Conservation (phyloP, 2,888 invertebrate species). For the Stegophylla sp. region DNA sequence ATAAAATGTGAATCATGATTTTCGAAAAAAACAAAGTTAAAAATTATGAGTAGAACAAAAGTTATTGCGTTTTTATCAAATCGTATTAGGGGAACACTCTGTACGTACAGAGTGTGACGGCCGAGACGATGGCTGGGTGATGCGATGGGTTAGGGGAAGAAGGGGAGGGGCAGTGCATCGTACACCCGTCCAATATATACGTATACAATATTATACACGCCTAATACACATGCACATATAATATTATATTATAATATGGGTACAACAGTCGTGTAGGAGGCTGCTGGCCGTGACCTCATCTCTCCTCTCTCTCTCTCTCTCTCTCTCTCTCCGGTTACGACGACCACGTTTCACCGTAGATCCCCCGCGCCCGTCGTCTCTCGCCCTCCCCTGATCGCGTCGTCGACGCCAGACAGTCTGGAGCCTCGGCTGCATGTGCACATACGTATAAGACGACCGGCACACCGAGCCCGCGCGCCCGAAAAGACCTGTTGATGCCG, state of each 20-base stretch:
- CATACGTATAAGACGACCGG: slow-evolving; percentile 52
- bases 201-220: not conserved
- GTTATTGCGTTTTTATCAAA: too few species aligned
- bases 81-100: too few species aligned
- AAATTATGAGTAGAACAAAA: too few species aligned
- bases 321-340: not conserved
- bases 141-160: too few species aligned
- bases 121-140: slow-evolving; percentile 20
- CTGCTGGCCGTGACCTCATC: slow-evolving; percentile 55
- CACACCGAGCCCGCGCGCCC: slow-evolving; percentile 44
- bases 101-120: slow-evolving; percentile 12
- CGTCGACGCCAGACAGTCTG: slow-evolving; percentile 53
- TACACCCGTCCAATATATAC: not conserved
- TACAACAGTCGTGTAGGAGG: slow-evolving; percentile 53
- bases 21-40: too few species aligned
- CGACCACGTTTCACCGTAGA: too few species aligned
- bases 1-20: too few species aligned
- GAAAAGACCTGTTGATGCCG: not conserved
- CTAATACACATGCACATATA: not conserved
- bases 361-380: not conserved
- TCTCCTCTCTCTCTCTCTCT: not conserved
- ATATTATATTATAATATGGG: slow-evolving; percentile 39
- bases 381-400: not conserved
- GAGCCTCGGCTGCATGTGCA: too few species aligned
- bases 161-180: too few species aligned